Evolutionary conservation across 2,888 invertebrate species (phyloP).

Genomic region (Hirtodrosophila histrioides): DNA sequence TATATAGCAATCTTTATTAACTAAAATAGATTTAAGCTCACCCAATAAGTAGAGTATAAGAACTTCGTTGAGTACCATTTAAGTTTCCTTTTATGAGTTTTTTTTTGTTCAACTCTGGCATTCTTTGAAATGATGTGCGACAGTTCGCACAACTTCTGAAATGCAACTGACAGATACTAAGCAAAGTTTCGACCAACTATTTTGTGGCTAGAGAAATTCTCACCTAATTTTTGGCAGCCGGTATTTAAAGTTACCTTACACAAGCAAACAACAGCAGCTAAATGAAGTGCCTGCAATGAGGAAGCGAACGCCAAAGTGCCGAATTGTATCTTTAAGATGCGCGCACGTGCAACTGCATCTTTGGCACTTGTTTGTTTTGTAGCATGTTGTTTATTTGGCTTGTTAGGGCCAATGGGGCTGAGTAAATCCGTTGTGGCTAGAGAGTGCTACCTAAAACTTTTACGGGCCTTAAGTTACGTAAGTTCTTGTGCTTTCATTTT

Average conservation of each 20-base stretch:
- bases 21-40: too few relatives aligned
- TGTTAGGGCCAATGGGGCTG: conserved; percentile 28
- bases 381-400: conserved; percentile 65
- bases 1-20: too few relatives aligned
- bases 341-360: conserved; percentile 55
- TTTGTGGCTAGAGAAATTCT: conserved; percentile 54
- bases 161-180: conserved; percentile 63
- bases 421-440: conserved; percentile 42
- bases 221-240: conserved; percentile 72
- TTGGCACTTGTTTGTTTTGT: conserved; percentile 50
- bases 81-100: conserved; percentile 6
- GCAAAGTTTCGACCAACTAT: conserved; percentile 47
- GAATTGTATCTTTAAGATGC: conserved; percentile 62
- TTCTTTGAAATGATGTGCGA: conserved; percentile 59
- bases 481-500: conserved; percentile 31
- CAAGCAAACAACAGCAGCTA: conserved; percentile 43
- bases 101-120: conserved; percentile 6
- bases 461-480: conserved; percentile 55
- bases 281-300: conserved; percentile 65
- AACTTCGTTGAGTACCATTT: background rate
- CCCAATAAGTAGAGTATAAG: conserved; percentile 7
- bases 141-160: conserved; percentile 67
- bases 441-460: conserved; percentile 60
- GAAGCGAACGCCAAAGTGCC: conserved; percentile 53
- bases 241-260: conserved; percentile 58